Percentiles rank a stretch among this genome's conserved stretches.
phyloP scores from a whole-genome alignment of 1,140 invertebrate species.

The Drosophila nigrodunni region DNA sequence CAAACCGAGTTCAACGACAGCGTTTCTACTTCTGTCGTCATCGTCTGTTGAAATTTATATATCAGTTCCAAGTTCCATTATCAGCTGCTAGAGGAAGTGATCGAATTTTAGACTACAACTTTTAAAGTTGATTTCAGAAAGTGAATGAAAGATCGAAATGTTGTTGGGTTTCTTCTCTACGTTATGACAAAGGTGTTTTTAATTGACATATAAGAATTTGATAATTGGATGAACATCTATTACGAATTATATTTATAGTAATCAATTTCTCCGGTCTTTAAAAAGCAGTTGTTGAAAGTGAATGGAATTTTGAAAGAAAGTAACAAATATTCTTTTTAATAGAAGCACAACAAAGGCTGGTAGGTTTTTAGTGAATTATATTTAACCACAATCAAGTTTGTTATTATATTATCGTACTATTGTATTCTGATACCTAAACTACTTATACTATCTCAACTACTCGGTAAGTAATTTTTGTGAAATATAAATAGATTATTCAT shows the following conservation, averaged over 20 bases:
- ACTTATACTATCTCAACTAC: too few relatives aligned
- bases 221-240: conserved; percentile 17
- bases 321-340: neutral
- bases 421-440: too few relatives aligned
- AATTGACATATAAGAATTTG: conserved; percentile 26
- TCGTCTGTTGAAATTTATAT: conserved; percentile 39
- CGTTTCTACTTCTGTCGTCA: neutral
- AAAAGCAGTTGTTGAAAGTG: conserved; percentile 13
- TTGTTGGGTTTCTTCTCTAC: conserved; percentile 6
- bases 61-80: conserved; percentile 49
- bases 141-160: conserved; percentile 17
- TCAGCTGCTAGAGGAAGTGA: conserved; percentile 49
- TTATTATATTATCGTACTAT: too few relatives aligned
- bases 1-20: conserved; percentile 40
- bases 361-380: too few relatives aligned
- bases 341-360: too few relatives aligned
- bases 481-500: neutral
- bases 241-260: conserved; percentile 1
- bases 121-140: conserved; percentile 14
- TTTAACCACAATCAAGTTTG: too few relatives aligned
- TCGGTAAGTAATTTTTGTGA: too few relatives aligned
- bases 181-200: conserved; percentile 18
- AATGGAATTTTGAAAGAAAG: neutral
- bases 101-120: conserved; percentile 44
- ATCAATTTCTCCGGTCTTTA: conserved; percentile 10